Conservation (phyloP, 2,113 vertebrate genomes). For the Sclerurus mexicanus region DNA sequence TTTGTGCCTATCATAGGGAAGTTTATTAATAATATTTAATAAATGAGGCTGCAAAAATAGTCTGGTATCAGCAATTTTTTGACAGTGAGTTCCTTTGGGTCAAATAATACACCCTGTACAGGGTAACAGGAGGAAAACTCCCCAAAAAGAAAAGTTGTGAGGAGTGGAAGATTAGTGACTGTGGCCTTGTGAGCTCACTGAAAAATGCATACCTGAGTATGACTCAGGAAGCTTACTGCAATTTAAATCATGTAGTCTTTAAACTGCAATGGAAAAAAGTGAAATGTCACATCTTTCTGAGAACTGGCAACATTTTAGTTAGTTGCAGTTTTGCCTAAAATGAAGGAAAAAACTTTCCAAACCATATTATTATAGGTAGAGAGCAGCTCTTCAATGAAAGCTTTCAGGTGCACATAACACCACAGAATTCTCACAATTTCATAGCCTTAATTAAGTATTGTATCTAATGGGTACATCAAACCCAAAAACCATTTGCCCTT, state of each 20-base stretch:
- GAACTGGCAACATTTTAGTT: background rate
- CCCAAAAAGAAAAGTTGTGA: background rate
- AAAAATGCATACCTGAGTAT: background rate
- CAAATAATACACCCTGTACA: fast-evolving
- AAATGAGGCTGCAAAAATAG: background rate
- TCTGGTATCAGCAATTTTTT: background rate
- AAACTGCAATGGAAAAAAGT: background rate
- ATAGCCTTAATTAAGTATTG: too few species aligned
- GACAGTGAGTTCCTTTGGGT: background rate
- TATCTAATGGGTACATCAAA: too few species aligned
- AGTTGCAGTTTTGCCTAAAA: background rate
- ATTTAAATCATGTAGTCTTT: background rate
- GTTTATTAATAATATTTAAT: background rate
- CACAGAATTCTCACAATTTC: too few species aligned
- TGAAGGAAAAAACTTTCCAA: too few species aligned
- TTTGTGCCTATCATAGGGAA: background rate
- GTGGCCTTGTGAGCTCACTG: background rate
- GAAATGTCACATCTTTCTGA: background rate
- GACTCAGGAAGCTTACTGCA: background rate
- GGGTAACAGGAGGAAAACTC: background rate
- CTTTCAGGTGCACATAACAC: too few species aligned
- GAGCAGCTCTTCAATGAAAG: too few species aligned
- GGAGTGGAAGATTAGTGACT: background rate
- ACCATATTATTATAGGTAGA: too few species aligned
- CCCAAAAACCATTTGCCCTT: too few species aligned